phyloP scores from a whole-genome alignment of 2,888 invertebrate genomes.

The Trichogramma dendrolimi region DNA sequence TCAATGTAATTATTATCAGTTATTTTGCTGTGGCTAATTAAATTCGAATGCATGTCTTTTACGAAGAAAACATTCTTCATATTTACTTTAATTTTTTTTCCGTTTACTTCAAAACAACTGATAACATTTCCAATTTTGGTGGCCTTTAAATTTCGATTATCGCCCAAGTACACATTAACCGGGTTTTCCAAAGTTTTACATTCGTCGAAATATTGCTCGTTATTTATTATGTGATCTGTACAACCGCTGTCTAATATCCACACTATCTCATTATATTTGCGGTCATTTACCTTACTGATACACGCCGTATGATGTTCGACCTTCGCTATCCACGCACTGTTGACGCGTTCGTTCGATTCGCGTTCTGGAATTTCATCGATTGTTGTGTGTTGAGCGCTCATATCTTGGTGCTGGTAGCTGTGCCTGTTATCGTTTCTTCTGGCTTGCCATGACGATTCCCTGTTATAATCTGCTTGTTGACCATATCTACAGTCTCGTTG shows the following conservation, averaged over 20 bases:
- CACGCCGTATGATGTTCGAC: no score
- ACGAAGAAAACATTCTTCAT: conserved; percentile 12
- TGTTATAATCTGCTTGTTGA: no score
- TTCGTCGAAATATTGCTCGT: not conserved
- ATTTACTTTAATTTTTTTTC: conserved; percentile 1
- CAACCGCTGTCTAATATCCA: not conserved
- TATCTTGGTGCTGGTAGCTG: no score
- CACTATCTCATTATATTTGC: not conserved
- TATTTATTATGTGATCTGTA: not conserved
- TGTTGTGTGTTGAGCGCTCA: no score
- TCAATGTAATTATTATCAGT: conserved; percentile 5
- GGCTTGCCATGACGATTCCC: no score
- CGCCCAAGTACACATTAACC: not conserved
- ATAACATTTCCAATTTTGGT: not conserved
- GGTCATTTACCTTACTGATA: not conserved
- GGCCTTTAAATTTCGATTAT: not conserved
- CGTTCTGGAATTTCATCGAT: no score
- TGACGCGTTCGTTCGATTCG: no score
- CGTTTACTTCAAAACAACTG: conserved; percentile 9
- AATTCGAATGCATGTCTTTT: conserved; percentile 15
- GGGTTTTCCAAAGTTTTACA: not conserved
- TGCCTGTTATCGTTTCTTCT: no score
- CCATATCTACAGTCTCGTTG: no score
- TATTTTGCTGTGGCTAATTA: conserved; percentile 13
- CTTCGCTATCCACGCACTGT: no score